phyloP scores from a whole-genome alignment of 2,113 vertebrate species.

The Vanacampus margaritifer region DNA sequence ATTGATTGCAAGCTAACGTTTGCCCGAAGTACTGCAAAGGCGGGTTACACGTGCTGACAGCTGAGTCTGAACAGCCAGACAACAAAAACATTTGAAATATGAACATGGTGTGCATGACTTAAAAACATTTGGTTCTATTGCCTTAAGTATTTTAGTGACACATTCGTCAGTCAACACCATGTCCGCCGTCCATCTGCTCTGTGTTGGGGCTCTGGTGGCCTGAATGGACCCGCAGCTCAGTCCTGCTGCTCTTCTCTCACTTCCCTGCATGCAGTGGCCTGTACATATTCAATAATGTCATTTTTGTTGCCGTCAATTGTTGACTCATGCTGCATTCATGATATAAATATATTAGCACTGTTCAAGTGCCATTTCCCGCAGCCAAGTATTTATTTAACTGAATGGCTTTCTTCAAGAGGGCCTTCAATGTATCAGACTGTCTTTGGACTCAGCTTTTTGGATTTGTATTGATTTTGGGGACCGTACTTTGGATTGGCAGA shows the following conservation, averaged over 20 bases:
- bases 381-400: conserved; percentile 6
- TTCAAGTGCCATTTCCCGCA: background rate
- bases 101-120: conserved; percentile 21
- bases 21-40: background rate
- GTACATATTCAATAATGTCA: conserved; percentile 12
- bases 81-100: conserved; percentile 20
- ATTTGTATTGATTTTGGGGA: background rate
- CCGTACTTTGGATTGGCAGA: background rate
- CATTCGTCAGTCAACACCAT: conserved; percentile 45
- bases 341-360: conserved; percentile 6
- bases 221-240: conserved; percentile 20
- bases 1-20: background rate
- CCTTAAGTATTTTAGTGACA: conserved; percentile 42
- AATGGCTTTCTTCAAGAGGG: background rate
- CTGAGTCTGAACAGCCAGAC: background rate
- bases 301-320: background rate
- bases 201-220: conserved; percentile 23
- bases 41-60: background rate
- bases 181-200: conserved; percentile 54
- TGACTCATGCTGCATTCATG: conserved; percentile 9
- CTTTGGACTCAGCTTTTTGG: too few relatives aligned
- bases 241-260: conserved; percentile 22
- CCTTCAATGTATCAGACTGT: background rate
- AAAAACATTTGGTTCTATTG: conserved; percentile 30
- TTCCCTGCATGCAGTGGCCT: conserved; percentile 3